Conservation (phyloP, 2,113 vertebrate genomes). For the Brachirus orientalis region DNA sequence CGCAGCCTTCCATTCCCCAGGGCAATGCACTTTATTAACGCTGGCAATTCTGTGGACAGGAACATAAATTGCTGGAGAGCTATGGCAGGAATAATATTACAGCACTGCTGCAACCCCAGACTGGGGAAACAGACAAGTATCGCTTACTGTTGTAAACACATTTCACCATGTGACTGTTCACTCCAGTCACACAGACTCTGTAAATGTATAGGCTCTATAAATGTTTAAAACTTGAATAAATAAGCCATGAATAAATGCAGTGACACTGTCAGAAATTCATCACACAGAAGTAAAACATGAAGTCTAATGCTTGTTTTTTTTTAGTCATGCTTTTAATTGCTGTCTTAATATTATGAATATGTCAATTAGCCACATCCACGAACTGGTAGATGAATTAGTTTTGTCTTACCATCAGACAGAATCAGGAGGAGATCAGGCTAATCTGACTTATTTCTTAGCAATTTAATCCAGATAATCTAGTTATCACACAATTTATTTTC, state of each 20-base stretch:
- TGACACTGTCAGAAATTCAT: too few species aligned
- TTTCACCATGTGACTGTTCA: not conserved
- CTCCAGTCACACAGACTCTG: not conserved
- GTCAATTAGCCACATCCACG: not conserved
- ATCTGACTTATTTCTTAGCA: too few species aligned
- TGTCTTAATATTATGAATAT: not conserved
- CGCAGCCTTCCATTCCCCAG: slow-evolving; percentile 14
- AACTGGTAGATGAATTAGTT: too few species aligned
- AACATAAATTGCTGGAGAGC: slow-evolving; percentile 34
- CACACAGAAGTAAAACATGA: not conserved
- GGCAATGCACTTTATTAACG: slow-evolving; percentile 47
- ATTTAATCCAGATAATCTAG: not conserved
- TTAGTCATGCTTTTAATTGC: not conserved
- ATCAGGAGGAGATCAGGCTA: too few species aligned
- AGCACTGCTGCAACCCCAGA: slow-evolving; percentile 3
- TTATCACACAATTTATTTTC: too few species aligned
- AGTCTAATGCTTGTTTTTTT: not conserved
- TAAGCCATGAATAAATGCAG: not conserved
- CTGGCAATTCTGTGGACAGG: slow-evolving; percentile 31
- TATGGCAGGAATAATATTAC: slow-evolving; percentile 4
- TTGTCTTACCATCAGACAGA: too few species aligned
- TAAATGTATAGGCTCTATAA: not conserved
- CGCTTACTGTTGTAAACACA: not conserved
- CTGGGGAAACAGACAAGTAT: slow-evolving; percentile 13
- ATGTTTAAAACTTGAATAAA: not conserved